phyloP scores from a whole-genome alignment of 2,113 vertebrate genomes.

The Columba livia region DNA sequence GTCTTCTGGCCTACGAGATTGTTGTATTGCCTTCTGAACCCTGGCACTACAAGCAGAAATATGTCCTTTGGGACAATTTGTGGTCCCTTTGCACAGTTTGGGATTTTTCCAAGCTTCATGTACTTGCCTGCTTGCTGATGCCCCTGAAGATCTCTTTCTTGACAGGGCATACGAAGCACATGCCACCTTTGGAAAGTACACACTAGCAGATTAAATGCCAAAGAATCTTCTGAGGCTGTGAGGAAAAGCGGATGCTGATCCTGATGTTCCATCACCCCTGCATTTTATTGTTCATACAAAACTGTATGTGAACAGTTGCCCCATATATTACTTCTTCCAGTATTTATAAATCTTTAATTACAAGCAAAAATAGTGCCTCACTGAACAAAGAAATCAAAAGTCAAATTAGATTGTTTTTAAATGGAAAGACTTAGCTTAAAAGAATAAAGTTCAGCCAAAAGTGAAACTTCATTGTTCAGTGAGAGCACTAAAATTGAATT shows the following conservation, averaged over 20 bases:
- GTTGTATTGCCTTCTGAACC: background rate
- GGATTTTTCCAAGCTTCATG: background rate
- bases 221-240: background rate
- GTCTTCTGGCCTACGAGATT: background rate
- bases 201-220: background rate
- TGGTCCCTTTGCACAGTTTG: background rate
- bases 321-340: background rate
- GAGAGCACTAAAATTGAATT: background rate
- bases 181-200: background rate
- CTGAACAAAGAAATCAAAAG: background rate
- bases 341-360: no score
- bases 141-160: background rate
- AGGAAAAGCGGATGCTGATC: background rate
- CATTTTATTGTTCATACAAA: background rate
- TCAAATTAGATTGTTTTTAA: background rate
- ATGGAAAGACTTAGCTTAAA: background rate
- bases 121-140: background rate
- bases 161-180: background rate
- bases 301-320: background rate
- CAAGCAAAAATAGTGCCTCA: background rate
- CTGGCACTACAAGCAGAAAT: background rate
- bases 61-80: background rate
- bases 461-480: background rate
- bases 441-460: background rate
- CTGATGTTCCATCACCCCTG: background rate